These are phyloP conservation scores for Myoxocephalus aenaeus DNA, from an alignment of 2,797 vertebrate species.

Conservation along the genomic window DNA sequence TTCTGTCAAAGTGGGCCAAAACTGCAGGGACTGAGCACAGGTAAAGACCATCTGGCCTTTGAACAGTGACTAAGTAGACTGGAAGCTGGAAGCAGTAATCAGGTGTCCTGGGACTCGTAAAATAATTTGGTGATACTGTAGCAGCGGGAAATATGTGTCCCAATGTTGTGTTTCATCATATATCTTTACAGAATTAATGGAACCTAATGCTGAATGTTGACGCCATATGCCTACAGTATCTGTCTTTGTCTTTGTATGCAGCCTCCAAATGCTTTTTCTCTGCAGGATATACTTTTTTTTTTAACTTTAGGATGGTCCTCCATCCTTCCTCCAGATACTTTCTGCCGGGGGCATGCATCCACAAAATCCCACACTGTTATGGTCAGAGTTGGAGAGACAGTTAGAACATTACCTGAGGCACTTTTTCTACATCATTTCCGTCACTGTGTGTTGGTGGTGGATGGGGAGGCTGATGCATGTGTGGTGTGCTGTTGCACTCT, in stretches of 20 bases:
- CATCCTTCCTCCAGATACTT: neutral
- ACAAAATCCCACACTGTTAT: constrained; percentile 21
- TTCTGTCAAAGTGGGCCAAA: constrained; percentile 19
- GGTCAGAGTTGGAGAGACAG: constrained; percentile 37
- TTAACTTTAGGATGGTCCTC: neutral
- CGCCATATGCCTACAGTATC: neutral
- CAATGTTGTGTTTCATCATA: constrained; percentile 2
- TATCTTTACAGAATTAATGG: neutral
- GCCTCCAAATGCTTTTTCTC: constrained; percentile 12
- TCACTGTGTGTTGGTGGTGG: neutral
- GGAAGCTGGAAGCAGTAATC: constrained; percentile 18
- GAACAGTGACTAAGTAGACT: constrained; percentile 36
- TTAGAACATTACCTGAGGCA: constrained; percentile 46
- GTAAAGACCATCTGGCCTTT: constrained; percentile 41
- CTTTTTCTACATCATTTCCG: constrained; percentile 25
- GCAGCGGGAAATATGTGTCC: constrained; percentile 5
- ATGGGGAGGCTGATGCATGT: neutral
- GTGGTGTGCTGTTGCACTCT: constrained; percentile 70
- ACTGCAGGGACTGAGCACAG: constrained; percentile 11
- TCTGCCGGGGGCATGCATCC: constrained; percentile 4
- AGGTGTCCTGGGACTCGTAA: constrained; percentile 20
- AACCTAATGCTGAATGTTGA: neutral
- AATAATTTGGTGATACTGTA: constrained; percentile 16
- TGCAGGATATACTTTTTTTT: neutral
- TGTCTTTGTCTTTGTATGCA: neutral